Base-by-base conservation (phyloP, 2,113 vertebrate genomes). In the Syngnathus scovelli region DNA sequence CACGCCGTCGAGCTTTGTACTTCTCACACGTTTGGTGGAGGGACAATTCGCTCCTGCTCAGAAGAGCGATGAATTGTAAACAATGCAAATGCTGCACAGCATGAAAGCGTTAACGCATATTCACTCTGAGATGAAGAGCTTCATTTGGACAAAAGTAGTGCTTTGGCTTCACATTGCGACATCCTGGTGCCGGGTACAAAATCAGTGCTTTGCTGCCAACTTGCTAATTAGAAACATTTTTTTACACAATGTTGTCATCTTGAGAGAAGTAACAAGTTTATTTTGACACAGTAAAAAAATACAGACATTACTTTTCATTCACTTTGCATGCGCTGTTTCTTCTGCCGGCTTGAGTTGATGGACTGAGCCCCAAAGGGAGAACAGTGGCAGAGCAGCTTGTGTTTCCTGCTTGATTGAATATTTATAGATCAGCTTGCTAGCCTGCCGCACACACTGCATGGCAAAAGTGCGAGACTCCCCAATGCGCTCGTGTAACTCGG, bases 371-470 rank as follows among this genome's bases (percentile, higher is more conserved):
- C 66, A 68, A 61, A 78, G 76, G 79, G 80, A 78, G 68, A 78
- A 74, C 72, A 73, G 73, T 75, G 70, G 48, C 68, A 37, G 71
- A 67, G 75, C 74, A 66, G 81, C 68, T 85, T 81, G 66, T 76
- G 68, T 89, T 88, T 87, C 86, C 75, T 70, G 61, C 74, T 75
- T 84, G 78, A 89, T 88, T 86, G 71, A 76, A 87, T 90, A 85
- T 82, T 82, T 69, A 85, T 89, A 83, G 82, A 89, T 82, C 19
- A 2, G 58, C 70, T 59, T 80, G 73, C 70, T 71, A 66, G 68
- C 65, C 67, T 63, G 62, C 69, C 64, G 72, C 66, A 67, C 54
- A 75, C 60, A 21, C 41, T 43, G 33, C 70, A 61, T 39, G 55
- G 61, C 15, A 72, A 58, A 75, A 70, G 69, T 0, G 7, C n/a